Conservation (phyloP, 1,140 invertebrate species). For the Argopecten irradians region DNA sequence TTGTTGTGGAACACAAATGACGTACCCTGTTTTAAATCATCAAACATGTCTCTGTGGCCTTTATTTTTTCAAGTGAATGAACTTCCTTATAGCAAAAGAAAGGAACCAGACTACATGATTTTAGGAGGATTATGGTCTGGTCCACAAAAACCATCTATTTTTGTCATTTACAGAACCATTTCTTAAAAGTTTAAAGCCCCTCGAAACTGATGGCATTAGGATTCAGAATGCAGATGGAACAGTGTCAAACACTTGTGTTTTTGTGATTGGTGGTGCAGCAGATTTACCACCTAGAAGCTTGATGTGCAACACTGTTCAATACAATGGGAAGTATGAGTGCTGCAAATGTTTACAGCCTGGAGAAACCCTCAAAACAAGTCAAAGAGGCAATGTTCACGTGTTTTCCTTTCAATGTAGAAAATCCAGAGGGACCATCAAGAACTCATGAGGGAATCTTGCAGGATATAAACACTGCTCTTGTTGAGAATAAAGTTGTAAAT, state of each 20-base stretch:
- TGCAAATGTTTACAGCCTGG: slow-evolving; percentile 33
- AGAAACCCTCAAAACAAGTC: slow-evolving; percentile 9
- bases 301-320: slow-evolving; percentile 24
- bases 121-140: slow-evolving; percentile 33
- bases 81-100: slow-evolving; percentile 14
- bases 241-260: not conserved
- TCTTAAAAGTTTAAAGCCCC: not conserved
- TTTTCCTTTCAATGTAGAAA: not conserved
- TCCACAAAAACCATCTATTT: slow-evolving; percentile 25
- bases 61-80: slow-evolving; percentile 38
- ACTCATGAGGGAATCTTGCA: not conserved
- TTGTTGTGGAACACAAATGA: slow-evolving; percentile 42
- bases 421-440: not conserved
- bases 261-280: not conserved
- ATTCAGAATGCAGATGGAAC: too few relatives aligned
- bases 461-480: not conserved
- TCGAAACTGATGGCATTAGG: not conserved
- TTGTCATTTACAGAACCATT: slow-evolving; percentile 33
- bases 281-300: slow-evolving; percentile 19
- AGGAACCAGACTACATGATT: slow-evolving; percentile 26
- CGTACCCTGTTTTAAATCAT: slow-evolving; percentile 34
- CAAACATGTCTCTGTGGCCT: slow-evolving; percentile 37
- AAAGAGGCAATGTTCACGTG: not conserved
- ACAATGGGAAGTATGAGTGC: slow-evolving; percentile 35
- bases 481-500: not conserved